Percentiles rank a stretch among this genome's conserved stretches.
These are phyloP conservation scores for Acleris sparsana DNA, from an alignment of 2,888 invertebrate genomes.

Conservation along the genomic window DNA sequence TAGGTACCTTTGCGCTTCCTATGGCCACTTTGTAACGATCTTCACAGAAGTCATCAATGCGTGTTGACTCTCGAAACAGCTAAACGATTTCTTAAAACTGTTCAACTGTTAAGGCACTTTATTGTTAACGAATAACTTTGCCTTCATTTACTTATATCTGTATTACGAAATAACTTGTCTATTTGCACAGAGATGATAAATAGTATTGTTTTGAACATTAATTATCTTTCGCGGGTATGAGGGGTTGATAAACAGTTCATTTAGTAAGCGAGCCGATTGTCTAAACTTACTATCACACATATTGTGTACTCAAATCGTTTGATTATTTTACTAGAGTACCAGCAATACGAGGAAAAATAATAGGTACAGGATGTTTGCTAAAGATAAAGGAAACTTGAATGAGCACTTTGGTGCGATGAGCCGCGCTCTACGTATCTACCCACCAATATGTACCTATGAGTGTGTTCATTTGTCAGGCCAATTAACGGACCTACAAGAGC, in stretches of 20 bases:
- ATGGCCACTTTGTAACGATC: slow-evolving; percentile 2
- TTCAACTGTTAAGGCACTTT: not conserved
- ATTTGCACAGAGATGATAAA: slow-evolving; percentile 60
- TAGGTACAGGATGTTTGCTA: slow-evolving; percentile 76
- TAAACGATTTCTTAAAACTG: slow-evolving; percentile 6
- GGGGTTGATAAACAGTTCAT: slow-evolving; percentile 60
- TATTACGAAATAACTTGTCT: slow-evolving; percentile 41
- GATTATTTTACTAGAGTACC: slow-evolving; percentile 56
- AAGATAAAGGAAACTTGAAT: slow-evolving; percentile 72
- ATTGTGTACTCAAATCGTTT: slow-evolving; percentile 59
- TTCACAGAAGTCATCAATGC: slow-evolving; percentile 12
- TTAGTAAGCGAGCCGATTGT: slow-evolving; percentile 61
- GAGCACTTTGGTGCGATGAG: slow-evolving; percentile 45
- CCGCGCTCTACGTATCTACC: slow-evolving; percentile 2
- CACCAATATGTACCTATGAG: not conserved
- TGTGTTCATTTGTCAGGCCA: not conserved
- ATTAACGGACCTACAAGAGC: not conserved
- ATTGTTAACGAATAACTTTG: not conserved
- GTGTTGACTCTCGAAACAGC: slow-evolving; percentile 13
- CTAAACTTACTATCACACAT: slow-evolving; percentile 56
- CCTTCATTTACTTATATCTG: slow-evolving; percentile 11
- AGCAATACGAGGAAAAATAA: slow-evolving; percentile 59
- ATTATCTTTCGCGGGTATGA: slow-evolving; percentile 62
- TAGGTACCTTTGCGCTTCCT: slow-evolving; percentile 9
- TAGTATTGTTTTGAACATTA: slow-evolving; percentile 62